These are phyloP conservation scores for Chrysolina americana DNA, from an alignment of 2,888 invertebrate genomes.

Conservation along the genomic window DNA sequence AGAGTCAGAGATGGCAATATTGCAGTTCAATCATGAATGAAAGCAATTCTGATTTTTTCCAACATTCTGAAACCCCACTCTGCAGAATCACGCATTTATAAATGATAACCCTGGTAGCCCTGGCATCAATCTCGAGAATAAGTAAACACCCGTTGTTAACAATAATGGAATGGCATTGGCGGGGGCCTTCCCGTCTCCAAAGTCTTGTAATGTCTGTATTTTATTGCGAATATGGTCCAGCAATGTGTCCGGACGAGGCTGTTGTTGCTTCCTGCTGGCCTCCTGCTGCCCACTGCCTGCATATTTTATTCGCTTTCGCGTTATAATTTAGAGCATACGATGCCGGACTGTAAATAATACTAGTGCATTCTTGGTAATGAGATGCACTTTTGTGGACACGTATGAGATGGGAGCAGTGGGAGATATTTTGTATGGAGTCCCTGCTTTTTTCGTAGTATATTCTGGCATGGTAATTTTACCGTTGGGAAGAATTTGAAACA, in stretches of 20 bases:
- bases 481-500: not conserved
- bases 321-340: slow-evolving; percentile 52
- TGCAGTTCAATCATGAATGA: no score
- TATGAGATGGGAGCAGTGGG: not conserved
- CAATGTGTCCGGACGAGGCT: not conserved
- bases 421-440: not conserved
- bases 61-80: no score
- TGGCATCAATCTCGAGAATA: not conserved
- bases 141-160: not conserved
- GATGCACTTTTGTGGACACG: slow-evolving; percentile 5
- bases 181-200: slow-evolving; percentile 35
- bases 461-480: not conserved
- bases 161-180: not conserved
- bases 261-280: slow-evolving; percentile 19
- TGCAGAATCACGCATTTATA: not conserved
- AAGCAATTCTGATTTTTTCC: no score
- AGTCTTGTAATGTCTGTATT: slow-evolving; percentile 53
- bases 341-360: slow-evolving; percentile 50
- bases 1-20: no score
- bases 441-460: not conserved
- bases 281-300: slow-evolving; percentile 46
- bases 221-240: slow-evolving; percentile 51
- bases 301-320: slow-evolving; percentile 56
- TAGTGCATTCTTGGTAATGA: slow-evolving; percentile 23
- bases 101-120: not conserved